Evolutionary conservation across 2,888 invertebrate species (phyloP).

Genomic region (Andrena hattorfiana): DNA sequence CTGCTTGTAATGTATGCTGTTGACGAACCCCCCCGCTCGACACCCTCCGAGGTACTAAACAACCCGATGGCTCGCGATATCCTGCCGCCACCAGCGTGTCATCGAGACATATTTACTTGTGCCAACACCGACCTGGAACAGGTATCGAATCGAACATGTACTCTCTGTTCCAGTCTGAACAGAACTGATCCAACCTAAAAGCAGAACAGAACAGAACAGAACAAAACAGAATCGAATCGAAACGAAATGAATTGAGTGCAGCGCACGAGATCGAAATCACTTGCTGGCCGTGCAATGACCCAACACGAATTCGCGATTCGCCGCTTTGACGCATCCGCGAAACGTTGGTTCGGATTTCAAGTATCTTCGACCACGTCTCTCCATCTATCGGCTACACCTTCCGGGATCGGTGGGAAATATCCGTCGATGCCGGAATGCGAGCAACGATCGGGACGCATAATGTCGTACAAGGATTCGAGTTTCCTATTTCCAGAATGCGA

Average conservation of each 20-base stretch:
- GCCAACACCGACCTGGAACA: slow-evolving; percentile 21
- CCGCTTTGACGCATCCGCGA: no score
- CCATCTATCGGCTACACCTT: neutral
- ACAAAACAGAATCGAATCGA: neutral
- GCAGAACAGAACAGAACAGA: neutral
- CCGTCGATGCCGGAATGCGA: slow-evolving; percentile 20
- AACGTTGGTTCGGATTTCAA: no score
- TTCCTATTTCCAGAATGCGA: slow-evolving; percentile 24
- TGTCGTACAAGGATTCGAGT: slow-evolving; percentile 13
- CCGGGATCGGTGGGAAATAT: slow-evolving; percentile 6
- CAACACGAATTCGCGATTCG: no score
- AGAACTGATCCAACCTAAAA: no score
- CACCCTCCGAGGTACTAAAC: slow-evolving; percentile 82
- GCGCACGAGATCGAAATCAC: no score
- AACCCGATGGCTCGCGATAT: slow-evolving; percentile 82
- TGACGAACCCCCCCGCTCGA: slow-evolving; percentile 82
- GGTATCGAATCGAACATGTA: neutral
- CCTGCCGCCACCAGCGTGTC: slow-evolving; percentile 80
- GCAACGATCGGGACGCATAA: no score
- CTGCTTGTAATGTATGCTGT: slow-evolving; percentile 81
- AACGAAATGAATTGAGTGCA: no score
- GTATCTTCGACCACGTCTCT: slow-evolving; percentile 10
- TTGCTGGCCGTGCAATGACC: no score
- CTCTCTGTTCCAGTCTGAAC: neutral
- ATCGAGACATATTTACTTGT: slow-evolving; percentile 64